Evolutionary conservation across 2,113 vertebrate species (phyloP).

Genomic region (Megaceryle torquata): DNA sequence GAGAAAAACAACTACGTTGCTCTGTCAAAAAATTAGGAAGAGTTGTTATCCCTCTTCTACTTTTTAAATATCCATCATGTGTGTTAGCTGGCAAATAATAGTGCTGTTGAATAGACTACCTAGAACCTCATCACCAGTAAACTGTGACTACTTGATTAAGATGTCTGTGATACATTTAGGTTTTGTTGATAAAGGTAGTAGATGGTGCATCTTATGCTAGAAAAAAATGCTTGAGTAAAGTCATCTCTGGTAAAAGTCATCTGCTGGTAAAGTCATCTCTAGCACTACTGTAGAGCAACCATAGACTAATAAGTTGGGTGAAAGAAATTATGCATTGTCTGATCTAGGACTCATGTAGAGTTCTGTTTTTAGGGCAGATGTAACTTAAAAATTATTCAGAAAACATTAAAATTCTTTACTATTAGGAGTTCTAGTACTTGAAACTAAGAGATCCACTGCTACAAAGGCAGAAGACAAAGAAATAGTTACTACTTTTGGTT

Average conservation of each 20-base stretch:
- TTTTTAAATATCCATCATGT: background rate
- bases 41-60: background rate
- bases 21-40: background rate
- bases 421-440: background rate
- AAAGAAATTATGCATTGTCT: background rate
- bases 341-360: background rate
- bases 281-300: background rate
- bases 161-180: background rate
- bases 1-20: background rate
- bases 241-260: background rate
- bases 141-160: background rate
- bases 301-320: background rate
- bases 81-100: background rate
- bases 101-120: background rate
- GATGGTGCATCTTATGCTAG: background rate
- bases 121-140: background rate
- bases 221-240: background rate
- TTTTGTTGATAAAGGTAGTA: background rate
- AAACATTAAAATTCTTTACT: background rate
- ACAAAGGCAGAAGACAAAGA: background rate
- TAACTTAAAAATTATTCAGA: background rate
- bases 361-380: background rate
- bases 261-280: background rate
- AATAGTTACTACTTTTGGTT: background rate
- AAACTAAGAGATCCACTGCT: background rate